These are phyloP conservation scores for Carollia perspicillata DNA, from an alignment of 2,113 vertebrate genomes.

Conservation along the genomic window DNA sequence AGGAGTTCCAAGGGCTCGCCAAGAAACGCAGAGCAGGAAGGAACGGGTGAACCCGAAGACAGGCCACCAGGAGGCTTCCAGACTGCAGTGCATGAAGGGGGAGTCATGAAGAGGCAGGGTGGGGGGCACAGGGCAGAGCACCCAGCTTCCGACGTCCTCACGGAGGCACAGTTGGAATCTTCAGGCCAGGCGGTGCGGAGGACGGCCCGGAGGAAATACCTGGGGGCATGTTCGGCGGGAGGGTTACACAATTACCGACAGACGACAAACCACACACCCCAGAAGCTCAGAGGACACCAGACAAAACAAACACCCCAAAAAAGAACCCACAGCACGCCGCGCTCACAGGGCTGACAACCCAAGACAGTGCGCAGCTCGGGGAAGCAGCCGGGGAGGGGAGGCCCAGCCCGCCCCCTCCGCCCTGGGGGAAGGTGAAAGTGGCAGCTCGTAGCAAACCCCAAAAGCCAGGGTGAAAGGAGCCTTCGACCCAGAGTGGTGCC, in stretches of 20 bases:
- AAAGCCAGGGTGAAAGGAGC: too few relatives aligned
- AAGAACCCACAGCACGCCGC: too few relatives aligned
- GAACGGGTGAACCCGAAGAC: background rate
- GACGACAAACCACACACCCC: background rate
- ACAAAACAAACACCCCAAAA: background rate
- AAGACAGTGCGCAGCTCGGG: too few relatives aligned
- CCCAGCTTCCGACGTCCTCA: background rate
- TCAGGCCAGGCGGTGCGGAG: too few relatives aligned
- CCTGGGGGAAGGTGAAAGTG: accelerated
- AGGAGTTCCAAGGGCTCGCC: background rate
- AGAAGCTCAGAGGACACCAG: background rate
- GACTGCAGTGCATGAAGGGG: too few relatives aligned
- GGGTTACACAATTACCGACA: too few relatives aligned
- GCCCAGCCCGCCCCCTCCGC: accelerated
- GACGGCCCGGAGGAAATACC: accelerated
- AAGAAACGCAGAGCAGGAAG: background rate
- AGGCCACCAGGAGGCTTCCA: accelerated
- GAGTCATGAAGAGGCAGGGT: accelerated
- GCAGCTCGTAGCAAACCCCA: background rate
- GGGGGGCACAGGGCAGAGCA: background rate
- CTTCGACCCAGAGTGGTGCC: background rate
- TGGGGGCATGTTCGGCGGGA: background rate
- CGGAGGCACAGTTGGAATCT: background rate
- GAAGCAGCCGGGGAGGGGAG: too few relatives aligned
- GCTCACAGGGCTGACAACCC: background rate